Conservation (phyloP, 2,113 vertebrate species). For the Paradoxurus hermaphroditus region DNA sequence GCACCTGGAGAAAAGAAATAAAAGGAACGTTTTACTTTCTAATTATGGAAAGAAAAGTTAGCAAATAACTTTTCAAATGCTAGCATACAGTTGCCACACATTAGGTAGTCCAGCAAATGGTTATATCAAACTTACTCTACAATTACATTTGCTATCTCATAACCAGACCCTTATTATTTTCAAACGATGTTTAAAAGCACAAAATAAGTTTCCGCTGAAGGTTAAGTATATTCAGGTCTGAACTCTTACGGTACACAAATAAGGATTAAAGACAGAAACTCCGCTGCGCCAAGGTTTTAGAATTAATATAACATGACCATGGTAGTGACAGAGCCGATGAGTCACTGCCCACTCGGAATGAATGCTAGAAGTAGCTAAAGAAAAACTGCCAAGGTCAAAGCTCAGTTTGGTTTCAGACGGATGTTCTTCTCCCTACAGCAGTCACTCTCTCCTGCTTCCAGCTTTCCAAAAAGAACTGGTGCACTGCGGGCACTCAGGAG, state of each 20-base stretch:
- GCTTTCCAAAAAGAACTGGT: slow-evolving; percentile 33
- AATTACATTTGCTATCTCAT: not conserved
- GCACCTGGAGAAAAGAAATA: not conserved
- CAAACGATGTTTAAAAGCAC: not conserved
- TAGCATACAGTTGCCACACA: not conserved
- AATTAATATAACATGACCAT: slow-evolving; percentile 49
- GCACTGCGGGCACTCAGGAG: slow-evolving; percentile 19
- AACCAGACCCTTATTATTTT: not conserved
- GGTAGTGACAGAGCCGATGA: slow-evolving; percentile 41
- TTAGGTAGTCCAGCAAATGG: not conserved
- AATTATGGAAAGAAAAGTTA: not conserved
- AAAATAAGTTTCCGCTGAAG: slow-evolving; percentile 20
- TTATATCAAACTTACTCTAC: not conserved
- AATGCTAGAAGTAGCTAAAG: slow-evolving; percentile 46
- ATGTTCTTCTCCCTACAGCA: slow-evolving; percentile 34
- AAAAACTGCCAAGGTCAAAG: slow-evolving; percentile 63
- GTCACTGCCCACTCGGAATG: slow-evolving; percentile 54
- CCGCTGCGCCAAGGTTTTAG: not conserved
- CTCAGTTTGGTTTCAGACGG: slow-evolving; percentile 24
- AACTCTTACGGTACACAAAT: not conserved
- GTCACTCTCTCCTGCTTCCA: slow-evolving; percentile 31
- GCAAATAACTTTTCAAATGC: not conserved
- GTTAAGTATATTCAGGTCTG: not conserved
- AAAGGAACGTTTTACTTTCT: not conserved
- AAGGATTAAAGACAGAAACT: not conserved